Evolutionary conservation across 2,888 invertebrate genomes (phyloP), one percentile per base, ranked within the genome.

Genomic region (Ophion ellenae): DNA sequence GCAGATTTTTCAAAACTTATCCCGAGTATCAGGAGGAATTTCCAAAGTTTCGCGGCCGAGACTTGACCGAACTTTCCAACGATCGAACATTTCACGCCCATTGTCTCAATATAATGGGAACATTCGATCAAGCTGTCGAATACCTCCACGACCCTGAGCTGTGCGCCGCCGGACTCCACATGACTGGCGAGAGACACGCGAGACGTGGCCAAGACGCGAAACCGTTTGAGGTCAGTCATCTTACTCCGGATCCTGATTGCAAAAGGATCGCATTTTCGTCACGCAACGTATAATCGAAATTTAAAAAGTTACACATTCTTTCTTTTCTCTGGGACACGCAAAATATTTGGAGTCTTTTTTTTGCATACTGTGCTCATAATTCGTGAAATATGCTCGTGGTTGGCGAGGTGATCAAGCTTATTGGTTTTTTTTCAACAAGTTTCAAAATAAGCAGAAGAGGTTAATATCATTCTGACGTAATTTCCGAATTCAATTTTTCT

Each of bases 31-130:
- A 95, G 84, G 87, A 93, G n/a, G 88, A 90, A 2, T 96, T 95
- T 90, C 90, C 92, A 3, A 91, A 94, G 2, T 95, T 95, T 88
- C 92, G 93, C 70, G 92, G 94, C 53, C 89, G 94, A 53, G 93
- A 95, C 0, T 36, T 91, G 9, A 91, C 92, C 0, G 92, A 95
- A 82, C 90, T 95, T 45, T 86, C 90, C 0, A 87, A 88, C 1
- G 94, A 94, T 89, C 93, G 93, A 70, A 94, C 93, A 83, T 94
- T 95, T 84, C 93, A 94, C 57, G 95, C 95, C 2, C 95, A 95
- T 90, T 94, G 95, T 81, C 93, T 93, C 73, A 94, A 93, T 45
- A 94, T 95, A 17, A 93, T 95, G 91, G 93, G 94, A 81, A 93
- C 94, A 7, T 89, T 95, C 28, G 92, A 93, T 24, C 94, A 94